phyloP scores from a whole-genome alignment of 2,113 vertebrate species.

The Proterorhinus semilunaris region DNA sequence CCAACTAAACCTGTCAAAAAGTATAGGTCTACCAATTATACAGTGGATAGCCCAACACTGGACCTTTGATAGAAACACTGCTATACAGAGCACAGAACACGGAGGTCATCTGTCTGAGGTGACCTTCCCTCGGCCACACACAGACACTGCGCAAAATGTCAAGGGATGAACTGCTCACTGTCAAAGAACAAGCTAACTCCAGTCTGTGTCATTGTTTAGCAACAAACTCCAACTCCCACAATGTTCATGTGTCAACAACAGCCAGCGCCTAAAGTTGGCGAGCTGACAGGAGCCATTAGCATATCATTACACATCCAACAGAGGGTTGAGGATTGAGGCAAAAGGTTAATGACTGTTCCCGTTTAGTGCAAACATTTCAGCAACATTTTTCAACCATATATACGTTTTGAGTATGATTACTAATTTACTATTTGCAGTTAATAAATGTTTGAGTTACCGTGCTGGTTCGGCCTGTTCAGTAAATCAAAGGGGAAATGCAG shows the following conservation, averaged over 20 bases:
- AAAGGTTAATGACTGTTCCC: conserved; percentile 31
- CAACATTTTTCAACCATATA: conserved; percentile 2
- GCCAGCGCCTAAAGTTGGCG: conserved; percentile 21
- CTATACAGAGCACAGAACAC: not conserved
- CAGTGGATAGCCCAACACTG: too few relatives aligned
- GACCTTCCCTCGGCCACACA: not conserved
- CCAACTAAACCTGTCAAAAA: too few relatives aligned
- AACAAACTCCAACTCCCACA: conserved; percentile 6
- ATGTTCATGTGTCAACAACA: conserved; percentile 24
- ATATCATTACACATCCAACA: conserved; percentile 41
- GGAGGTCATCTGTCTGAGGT: not conserved
- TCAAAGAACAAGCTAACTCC: not conserved
- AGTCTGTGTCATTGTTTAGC: not conserved
- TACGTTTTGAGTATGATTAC: not conserved
- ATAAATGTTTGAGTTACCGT: too few relatives aligned
- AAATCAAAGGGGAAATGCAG: too few relatives aligned
- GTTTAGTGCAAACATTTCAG: conserved; percentile 18
- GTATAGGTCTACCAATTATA: too few relatives aligned
- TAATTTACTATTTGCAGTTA: too few relatives aligned
- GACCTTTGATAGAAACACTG: too few relatives aligned
- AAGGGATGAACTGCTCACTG: not conserved
- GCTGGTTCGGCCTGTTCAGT: too few relatives aligned
- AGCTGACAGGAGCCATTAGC: conserved; percentile 25
- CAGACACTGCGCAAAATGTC: not conserved
- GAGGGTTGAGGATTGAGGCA: conserved; percentile 20